Conservation (phyloP, 2,888 invertebrate genomes). For the Aromia moschata region DNA sequence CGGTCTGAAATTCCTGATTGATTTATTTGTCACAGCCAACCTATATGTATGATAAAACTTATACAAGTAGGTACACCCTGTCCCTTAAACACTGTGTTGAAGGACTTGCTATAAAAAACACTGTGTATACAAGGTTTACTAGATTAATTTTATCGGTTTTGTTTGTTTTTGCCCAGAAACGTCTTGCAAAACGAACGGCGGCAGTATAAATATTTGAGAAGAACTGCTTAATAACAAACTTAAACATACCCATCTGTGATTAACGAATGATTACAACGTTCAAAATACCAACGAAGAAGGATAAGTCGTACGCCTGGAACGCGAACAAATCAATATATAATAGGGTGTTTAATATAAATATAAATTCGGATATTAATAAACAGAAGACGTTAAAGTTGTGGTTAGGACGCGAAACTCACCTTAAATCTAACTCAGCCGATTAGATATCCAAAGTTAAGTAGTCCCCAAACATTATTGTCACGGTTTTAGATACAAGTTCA, state of each 20-base stretch:
- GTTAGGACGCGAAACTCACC: constrained; percentile 38
- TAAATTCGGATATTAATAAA: constrained; percentile 15
- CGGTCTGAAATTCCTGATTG: constrained; percentile 7
- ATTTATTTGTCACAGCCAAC: constrained; percentile 1
- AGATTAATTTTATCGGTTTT: constrained; percentile 1
- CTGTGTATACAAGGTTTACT: too few species aligned
- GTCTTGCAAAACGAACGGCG: not conserved
- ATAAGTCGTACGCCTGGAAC: not conserved
- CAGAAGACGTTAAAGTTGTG: constrained; percentile 22
- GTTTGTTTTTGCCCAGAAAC: constrained; percentile 6
- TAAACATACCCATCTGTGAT: not conserved
- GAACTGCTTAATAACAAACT: not conserved
- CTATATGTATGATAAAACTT: too few species aligned
- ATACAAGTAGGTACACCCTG: too few species aligned
- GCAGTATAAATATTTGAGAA: not conserved
- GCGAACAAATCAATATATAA: constrained; percentile 17
- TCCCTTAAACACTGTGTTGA: too few species aligned
- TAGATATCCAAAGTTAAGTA: constrained; percentile 55
- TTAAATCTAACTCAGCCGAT: constrained; percentile 39
- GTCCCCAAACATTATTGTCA: constrained; percentile 62
- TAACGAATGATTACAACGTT: too few species aligned
- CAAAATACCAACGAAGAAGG: not conserved
- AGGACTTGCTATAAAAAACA: too few species aligned
- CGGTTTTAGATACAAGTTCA: constrained; percentile 61
- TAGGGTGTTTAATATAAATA: constrained; percentile 19